Evolutionary conservation across 2,888 invertebrate genomes (phyloP).

Genomic region (Lepidochrysops patricia): DNA sequence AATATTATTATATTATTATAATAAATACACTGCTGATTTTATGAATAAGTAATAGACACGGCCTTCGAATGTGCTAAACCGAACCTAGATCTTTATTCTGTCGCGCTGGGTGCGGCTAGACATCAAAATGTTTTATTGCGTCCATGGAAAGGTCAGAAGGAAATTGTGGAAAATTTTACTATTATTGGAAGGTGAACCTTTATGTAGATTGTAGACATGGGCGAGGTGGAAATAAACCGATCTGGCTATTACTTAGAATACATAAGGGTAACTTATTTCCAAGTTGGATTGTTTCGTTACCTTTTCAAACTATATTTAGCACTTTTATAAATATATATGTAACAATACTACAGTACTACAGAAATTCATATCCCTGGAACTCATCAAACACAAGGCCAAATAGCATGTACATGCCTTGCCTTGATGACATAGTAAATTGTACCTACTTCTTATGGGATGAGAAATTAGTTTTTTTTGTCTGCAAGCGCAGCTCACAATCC

Average conservation of each 20-base stretch:
- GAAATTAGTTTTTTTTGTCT: too few relatives aligned
- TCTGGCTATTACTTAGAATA: background rate
- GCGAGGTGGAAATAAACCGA: background rate
- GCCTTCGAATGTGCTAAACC: background rate
- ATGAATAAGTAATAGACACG: background rate
- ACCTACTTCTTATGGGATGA: too few relatives aligned
- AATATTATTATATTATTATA: too few relatives aligned
- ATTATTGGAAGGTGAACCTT: constrained; percentile 2
- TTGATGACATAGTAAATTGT: too few relatives aligned
- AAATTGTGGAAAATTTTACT: constrained; percentile 7
- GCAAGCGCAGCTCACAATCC: too few relatives aligned
- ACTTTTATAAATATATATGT: too few relatives aligned
- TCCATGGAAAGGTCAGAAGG: constrained; percentile 25
- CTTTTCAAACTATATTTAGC: too few relatives aligned
- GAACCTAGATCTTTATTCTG: constrained; percentile 7
- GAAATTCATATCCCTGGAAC: too few relatives aligned
- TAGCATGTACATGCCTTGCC: too few relatives aligned
- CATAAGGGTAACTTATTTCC: too few relatives aligned
- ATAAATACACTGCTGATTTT: background rate
- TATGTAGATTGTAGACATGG: background rate
- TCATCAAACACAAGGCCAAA: too few relatives aligned
- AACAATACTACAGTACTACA: background rate
- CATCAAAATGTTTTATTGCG: constrained; percentile 19
- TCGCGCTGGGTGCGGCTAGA: constrained; percentile 16
- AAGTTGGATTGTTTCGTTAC: too few relatives aligned